Evolutionary conservation across 2,113 vertebrate genomes (phyloP).

Genomic region (Cervus canadensis): DNA sequence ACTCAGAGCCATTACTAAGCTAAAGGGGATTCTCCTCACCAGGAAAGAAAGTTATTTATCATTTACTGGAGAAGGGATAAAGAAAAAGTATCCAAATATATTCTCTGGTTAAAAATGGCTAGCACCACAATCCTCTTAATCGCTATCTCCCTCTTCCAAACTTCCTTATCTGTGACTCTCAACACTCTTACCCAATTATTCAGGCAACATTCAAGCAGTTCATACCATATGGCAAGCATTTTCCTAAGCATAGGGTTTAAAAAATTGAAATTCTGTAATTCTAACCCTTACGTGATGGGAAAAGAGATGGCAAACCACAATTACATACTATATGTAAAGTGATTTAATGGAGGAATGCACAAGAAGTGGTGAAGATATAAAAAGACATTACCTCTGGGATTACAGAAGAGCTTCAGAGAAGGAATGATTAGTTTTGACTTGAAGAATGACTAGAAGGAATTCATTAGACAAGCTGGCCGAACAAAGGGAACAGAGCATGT

Average conservation of each 20-base stretch:
- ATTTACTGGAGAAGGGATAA: not conserved
- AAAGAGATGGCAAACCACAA: not conserved
- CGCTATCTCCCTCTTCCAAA: not conserved
- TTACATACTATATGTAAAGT: not conserved
- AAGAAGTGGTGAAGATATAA: not conserved
- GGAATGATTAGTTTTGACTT: not conserved
- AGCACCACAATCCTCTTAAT: not conserved
- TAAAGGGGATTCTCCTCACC: not conserved
- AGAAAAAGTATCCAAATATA: not conserved
- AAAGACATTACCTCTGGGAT: not conserved
- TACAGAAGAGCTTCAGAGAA: not conserved
- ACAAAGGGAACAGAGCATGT: not conserved
- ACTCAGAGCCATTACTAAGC: not conserved
- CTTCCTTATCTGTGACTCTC: not conserved
- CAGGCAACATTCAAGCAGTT: not conserved
- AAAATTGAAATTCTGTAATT: not conserved
- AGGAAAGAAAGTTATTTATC: not conserved
- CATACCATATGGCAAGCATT: not conserved
- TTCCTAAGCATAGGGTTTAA: not conserved
- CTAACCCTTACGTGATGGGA: rapidly evolving
- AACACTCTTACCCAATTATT: not conserved
- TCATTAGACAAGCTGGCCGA: not conserved
- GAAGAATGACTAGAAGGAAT: not conserved
- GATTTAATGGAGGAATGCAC: not conserved
- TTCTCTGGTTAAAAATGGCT: not conserved